These are phyloP conservation scores for Morpho deidamia DNA, from an alignment of 2,888 invertebrate species.

Conservation along the genomic window DNA sequence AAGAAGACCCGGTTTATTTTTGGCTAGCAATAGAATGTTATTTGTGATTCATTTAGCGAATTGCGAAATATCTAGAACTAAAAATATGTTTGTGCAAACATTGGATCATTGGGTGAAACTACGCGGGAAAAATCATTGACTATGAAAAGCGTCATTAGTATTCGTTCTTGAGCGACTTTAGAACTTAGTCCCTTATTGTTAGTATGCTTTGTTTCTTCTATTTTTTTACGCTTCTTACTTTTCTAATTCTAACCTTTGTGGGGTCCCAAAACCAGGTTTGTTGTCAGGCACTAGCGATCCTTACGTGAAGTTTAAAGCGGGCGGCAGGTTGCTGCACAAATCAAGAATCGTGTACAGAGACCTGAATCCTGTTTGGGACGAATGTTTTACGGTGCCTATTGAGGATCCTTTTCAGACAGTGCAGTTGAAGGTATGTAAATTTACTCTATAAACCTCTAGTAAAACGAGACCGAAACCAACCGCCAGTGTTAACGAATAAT, in stretches of 20 bases:
- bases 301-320: conserved; percentile 96
- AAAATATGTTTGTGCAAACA: too few species aligned
- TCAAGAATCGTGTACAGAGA: conserved; percentile 96
- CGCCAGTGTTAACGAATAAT: too few species aligned
- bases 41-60: too few species aligned
- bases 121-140: too few species aligned
- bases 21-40: too few species aligned
- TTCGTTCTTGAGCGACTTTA: not conserved
- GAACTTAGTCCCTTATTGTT: conserved; percentile 10
- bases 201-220: conserved; percentile 24
- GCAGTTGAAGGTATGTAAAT: conserved; percentile 85
- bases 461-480: too few species aligned
- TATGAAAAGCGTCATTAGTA: too few species aligned
- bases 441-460: too few species aligned
- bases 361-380: conserved; percentile 99
- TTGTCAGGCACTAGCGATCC: conserved; percentile 96
- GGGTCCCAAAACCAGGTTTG: conserved; percentile 69
- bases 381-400: conserved; percentile 93
- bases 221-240: conserved; percentile 50
- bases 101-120: too few species aligned
- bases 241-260: conserved; percentile 60
- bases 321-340: conserved; percentile 92
- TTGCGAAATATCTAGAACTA: too few species aligned
- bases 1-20: too few species aligned
- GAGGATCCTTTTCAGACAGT: conserved; percentile 94